phyloP scores from a whole-genome alignment of 2,113 vertebrate genomes.

The Dipodomys stephensi region DNA sequence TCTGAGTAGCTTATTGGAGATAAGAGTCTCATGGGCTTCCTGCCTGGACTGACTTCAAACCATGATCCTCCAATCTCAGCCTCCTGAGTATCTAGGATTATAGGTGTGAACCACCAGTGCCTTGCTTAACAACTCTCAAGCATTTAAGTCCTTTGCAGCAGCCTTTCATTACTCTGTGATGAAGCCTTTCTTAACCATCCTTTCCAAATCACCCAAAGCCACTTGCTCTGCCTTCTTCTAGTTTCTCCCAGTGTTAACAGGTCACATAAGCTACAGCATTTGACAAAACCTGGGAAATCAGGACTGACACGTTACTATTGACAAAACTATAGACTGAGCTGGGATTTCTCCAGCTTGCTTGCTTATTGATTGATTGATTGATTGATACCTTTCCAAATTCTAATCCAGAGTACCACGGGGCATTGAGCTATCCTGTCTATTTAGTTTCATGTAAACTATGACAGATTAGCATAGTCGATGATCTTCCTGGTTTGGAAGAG shows the following conservation, averaged over 20 bases:
- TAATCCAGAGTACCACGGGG: neutral
- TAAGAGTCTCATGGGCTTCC: too few species aligned
- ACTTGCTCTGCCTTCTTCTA: neutral
- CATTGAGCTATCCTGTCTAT: neutral
- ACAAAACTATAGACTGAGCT: neutral
- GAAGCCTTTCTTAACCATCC: neutral
- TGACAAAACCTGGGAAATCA: conserved; percentile 8
- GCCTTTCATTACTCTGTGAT: conserved; percentile 3
- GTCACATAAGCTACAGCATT: neutral
- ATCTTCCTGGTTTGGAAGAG: neutral
- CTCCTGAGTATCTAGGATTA: too few species aligned
- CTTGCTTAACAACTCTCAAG: neutral
- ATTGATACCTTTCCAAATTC: neutral
- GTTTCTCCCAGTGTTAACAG: conserved; percentile 11
- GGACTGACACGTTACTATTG: neutral
- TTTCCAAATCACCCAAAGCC: neutral
- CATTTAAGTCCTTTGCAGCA: neutral
- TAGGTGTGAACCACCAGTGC: too few species aligned
- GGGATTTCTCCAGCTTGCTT: neutral
- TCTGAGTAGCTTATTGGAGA: too few species aligned
- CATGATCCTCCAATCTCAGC: too few species aligned
- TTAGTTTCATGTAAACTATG: neutral
- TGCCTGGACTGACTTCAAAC: too few species aligned
- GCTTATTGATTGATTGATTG: neutral
- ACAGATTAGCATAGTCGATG: neutral